Evolutionary conservation across 2,797 vertebrate genomes (phyloP), one percentile per base, ranked within the genome.

Genomic region (Hipposideros larvatus): DNA sequence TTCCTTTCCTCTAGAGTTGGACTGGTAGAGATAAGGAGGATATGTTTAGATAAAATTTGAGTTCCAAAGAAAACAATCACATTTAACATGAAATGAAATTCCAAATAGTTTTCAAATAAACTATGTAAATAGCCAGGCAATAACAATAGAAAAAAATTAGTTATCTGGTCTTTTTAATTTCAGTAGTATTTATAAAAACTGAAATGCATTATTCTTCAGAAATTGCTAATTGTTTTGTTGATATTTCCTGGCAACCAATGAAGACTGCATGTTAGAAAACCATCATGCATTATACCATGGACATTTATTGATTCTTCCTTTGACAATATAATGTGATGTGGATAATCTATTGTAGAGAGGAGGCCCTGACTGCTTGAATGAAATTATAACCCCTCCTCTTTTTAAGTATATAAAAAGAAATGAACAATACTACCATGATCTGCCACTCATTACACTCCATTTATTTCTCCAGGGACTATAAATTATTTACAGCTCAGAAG

Each of bases 331-430:
- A 73, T 86, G 37, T 78, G 68, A 83, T 65, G 18, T 53, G 37
- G 26, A 83, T 78, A 94, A 83, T 92, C 75, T 90, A 78, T 53
- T 83, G n/a, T 77, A 57, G 24, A 66, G 31, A 87, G 65, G 24
- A 78, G 46, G 26, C 63, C n/a, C 28, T 90, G 57, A 70, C 31
- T 73, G 26, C 37, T 19, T 92, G 63, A 96, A 85, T 63, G 51
- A 90, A 51, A 90, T 82, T 90, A 21, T 86, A 90, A 82, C 46
- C 46, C 46, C 11, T 48, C 46, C 46, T 46, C 21, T 26, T 78
- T 74, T 68, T 80, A 95, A 95, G 7, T 15, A 82, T 77, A 65
- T 75, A 94, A 88, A 95, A 46, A 48, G 73, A 88, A 88, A 68
- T 53, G 74, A 84, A 74, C 14, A 48, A 82, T 65, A 59, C 3